Evolutionary conservation across 2,113 vertebrate genomes (phyloP).

Genomic region (Rhegmatorhina hoffmannsi): DNA sequence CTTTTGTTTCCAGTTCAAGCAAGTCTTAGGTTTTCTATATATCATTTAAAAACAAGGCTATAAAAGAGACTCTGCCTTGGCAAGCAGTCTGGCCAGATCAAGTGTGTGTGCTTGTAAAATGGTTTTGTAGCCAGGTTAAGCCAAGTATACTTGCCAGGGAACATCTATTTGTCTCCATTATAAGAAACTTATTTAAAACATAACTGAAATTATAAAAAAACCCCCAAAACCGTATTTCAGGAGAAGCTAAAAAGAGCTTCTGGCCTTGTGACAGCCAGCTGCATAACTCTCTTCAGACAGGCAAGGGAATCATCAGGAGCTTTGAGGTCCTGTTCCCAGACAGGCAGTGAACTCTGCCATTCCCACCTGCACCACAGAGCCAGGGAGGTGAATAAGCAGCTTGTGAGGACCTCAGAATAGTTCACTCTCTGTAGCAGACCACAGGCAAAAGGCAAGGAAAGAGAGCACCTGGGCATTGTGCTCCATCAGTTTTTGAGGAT

Average conservation of each 20-base stretch:
- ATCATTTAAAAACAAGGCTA: neutral
- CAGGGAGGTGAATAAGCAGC: neutral
- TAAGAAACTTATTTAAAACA: neutral
- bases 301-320: neutral
- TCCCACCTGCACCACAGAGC: neutral
- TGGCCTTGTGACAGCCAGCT: neutral
- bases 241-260: neutral
- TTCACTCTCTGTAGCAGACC: neutral
- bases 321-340: neutral
- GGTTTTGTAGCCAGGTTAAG: neutral
- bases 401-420: neutral
- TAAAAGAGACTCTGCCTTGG: neutral
- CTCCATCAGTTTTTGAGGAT: neutral
- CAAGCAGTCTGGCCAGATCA: neutral
- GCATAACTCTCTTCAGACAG: neutral
- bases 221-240: no score
- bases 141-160: neutral
- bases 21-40: neutral
- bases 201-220: neutral
- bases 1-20: neutral
- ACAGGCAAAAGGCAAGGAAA: neutral
- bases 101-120: neutral
- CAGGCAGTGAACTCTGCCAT: neutral
- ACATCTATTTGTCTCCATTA: neutral
- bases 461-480: accelerated